Percentiles rank a stretch among this genome's conserved stretches.
Evolutionary conservation across 2,113 vertebrate genomes (phyloP).

Genomic region (Bostrychus sinensis): DNA sequence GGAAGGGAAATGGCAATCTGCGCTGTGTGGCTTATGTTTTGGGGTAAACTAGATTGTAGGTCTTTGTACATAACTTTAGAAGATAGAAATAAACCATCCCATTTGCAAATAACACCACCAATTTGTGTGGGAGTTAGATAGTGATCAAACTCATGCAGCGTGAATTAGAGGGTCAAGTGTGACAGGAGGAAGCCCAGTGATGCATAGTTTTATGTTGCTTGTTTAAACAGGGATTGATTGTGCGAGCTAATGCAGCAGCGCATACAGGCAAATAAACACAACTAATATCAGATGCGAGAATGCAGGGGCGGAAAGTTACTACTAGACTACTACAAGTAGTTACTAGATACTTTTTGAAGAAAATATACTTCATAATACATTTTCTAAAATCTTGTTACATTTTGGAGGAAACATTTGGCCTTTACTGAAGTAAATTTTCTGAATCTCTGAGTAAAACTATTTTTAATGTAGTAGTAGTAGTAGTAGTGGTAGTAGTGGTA

Average conservation of each 20-base stretch:
- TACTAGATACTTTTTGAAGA: no score
- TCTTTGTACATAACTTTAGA: slow-evolving; percentile 19
- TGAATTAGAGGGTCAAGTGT: slow-evolving; percentile 16
- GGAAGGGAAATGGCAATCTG: slow-evolving; percentile 26
- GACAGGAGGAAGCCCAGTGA: slow-evolving; percentile 20
- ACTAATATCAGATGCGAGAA: slow-evolving; percentile 17
- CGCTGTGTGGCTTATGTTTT: slow-evolving; percentile 25
- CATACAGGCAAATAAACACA: background rate
- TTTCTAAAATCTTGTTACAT: no score
- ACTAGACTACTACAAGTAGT: no score
- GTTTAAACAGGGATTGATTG: slow-evolving; percentile 49
- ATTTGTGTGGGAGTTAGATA: slow-evolving; percentile 22
- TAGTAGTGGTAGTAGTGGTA: no score
- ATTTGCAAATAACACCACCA: slow-evolving; percentile 8
- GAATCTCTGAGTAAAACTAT: no score
- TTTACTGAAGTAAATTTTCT: no score
- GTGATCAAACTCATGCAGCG: slow-evolving; percentile 11
- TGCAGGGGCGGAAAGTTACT: no score
- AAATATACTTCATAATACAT: no score
- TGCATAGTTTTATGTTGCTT: slow-evolving; percentile 27
- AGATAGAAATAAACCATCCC: slow-evolving; percentile 24
- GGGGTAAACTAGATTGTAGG: slow-evolving; percentile 19
- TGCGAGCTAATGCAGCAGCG: slow-evolving; percentile 22
- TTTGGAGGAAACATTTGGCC: no score
- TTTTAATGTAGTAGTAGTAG: no score